These are phyloP conservation scores for Capitulum mitella DNA, from an alignment of 2,888 invertebrate genomes.

Conservation along the genomic window DNA sequence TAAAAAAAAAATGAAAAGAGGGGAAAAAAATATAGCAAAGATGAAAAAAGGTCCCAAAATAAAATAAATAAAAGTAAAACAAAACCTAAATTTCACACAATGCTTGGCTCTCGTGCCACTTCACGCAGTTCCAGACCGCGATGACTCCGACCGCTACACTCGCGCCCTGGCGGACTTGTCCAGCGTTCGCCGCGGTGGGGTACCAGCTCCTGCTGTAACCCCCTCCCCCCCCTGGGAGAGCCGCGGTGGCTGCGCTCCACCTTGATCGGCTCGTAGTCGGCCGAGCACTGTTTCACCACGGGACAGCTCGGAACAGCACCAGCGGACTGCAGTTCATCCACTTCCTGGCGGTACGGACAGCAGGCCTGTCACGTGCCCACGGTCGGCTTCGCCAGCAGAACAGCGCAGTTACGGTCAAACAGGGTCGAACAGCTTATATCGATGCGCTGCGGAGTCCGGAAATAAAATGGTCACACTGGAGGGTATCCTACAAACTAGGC, in stretches of 20 bases:
- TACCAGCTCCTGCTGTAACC: too few relatives aligned
- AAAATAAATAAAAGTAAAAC: not conserved
- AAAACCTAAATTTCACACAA: not conserved
- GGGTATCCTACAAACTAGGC: too few relatives aligned
- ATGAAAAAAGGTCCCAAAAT: not conserved
- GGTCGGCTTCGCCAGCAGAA: not conserved
- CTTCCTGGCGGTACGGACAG: conserved; percentile 47
- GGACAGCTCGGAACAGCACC: conserved; percentile 81
- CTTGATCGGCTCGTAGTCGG: conserved; percentile 61
- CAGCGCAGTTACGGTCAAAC: too few relatives aligned
- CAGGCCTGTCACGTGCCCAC: too few relatives aligned
- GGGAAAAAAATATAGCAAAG: not conserved
- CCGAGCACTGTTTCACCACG: conserved; percentile 62
- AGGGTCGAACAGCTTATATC: too few relatives aligned
- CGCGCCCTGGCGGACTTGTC: too few relatives aligned
- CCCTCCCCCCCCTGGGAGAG: too few relatives aligned
- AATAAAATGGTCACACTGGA: not conserved
- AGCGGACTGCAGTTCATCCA: conserved; percentile 79
- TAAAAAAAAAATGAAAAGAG: not conserved
- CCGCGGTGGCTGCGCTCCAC: not conserved
- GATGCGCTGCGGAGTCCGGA: not conserved
- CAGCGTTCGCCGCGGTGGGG: too few relatives aligned
- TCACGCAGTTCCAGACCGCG: too few relatives aligned
- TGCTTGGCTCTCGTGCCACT: too few relatives aligned
- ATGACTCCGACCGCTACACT: too few relatives aligned